These are phyloP conservation scores for Tetropium fuscum DNA, from an alignment of 2,888 invertebrate genomes.

Conservation along the genomic window DNA sequence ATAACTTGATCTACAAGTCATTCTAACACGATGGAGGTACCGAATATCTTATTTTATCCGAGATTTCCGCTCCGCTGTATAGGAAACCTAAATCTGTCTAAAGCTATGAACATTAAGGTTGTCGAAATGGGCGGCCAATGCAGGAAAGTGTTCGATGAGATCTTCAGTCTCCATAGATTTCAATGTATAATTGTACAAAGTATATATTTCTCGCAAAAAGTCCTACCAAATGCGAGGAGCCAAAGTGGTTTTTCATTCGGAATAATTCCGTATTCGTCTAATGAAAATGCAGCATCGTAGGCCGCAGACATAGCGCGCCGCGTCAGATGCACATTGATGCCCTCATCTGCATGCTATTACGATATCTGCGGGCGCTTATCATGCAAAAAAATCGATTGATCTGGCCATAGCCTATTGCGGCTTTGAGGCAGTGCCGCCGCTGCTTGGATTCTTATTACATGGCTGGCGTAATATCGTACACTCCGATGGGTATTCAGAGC, in stretches of 20 bases:
- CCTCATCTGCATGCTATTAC: constrained; percentile 57
- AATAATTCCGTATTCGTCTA: constrained; percentile 12
- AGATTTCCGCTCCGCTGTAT: no score
- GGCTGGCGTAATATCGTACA: constrained; percentile 37
- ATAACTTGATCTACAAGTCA: no score
- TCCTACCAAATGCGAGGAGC: constrained; percentile 3
- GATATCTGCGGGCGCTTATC: constrained; percentile 52
- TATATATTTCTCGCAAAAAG: no score
- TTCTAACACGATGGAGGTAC: no score
- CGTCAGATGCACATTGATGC: constrained; percentile 41
- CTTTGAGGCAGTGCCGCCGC: constrained; percentile 36
- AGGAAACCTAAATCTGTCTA: no score
- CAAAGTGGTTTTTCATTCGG: constrained; percentile 18
- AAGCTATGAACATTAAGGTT: no score
- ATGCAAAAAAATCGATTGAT: constrained; percentile 53
- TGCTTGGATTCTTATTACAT: constrained; percentile 47
- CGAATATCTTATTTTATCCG: no score
- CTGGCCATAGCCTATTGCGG: constrained; percentile 29
- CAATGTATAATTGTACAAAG: no score
- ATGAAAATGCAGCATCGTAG: constrained; percentile 22
- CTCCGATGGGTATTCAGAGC: constrained; percentile 21
- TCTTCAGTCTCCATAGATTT: no score
- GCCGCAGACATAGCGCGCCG: constrained; percentile 11
- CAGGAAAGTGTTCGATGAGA: no score
- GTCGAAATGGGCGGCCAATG: no score